These are phyloP conservation scores for Stegostoma tigrinum DNA, from an alignment of 2,113 vertebrate species.

Conservation along the genomic window DNA sequence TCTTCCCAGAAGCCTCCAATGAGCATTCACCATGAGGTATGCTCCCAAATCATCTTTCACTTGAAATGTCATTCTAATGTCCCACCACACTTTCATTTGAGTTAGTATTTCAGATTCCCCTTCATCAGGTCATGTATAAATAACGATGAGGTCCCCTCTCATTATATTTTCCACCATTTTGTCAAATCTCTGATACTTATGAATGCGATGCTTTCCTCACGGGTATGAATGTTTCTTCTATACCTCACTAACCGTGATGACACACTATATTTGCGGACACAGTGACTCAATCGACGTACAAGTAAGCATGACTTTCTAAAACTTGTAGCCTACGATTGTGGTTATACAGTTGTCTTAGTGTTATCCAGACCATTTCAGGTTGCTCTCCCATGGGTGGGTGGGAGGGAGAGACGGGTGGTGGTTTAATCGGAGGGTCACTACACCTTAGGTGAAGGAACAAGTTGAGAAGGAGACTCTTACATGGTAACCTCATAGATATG, in stretches of 20 bases:
- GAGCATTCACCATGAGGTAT: neutral
- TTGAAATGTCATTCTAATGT: neutral
- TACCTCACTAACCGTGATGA: neutral
- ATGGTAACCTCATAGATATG: too few relatives aligned
- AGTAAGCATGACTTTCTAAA: neutral
- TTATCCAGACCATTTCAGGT: too few relatives aligned
- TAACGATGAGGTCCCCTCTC: neutral
- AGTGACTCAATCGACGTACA: neutral
- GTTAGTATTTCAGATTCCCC: neutral
- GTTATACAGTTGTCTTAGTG: neutral
- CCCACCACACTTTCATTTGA: neutral
- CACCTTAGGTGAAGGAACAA: too few relatives aligned
- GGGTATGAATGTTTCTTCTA: neutral
- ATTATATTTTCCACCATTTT: neutral
- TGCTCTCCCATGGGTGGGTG: too few relatives aligned
- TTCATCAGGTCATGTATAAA: neutral
- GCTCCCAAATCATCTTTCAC: neutral
- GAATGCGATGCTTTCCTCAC: neutral
- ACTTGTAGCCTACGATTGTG: neutral
- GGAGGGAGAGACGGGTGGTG: too few relatives aligned
- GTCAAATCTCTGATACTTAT: neutral
- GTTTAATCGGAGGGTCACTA: too few relatives aligned
- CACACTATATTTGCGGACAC: neutral
- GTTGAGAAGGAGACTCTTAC: too few relatives aligned
- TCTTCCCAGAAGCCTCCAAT: neutral